A percentile compares a stretch with the other conserved stretches of the same genome.
These are phyloP conservation scores for Acanthaster planci DNA, from an alignment of 35 echinoderm and acorn worm genomes.

Conservation along the genomic window DNA sequence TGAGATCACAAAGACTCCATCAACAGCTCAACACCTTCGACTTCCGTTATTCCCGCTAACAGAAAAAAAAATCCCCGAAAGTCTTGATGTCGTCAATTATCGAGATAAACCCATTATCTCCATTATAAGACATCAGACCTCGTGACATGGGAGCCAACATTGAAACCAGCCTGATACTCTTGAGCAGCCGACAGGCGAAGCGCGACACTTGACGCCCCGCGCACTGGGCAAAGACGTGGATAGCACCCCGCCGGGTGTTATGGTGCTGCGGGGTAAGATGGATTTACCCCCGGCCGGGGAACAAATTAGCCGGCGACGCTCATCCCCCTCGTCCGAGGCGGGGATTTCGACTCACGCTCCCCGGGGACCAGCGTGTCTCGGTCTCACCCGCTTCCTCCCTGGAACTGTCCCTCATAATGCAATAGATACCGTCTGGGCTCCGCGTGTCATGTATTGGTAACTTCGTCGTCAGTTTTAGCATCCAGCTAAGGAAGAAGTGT, in stretches of 20 bases:
- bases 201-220: no score
- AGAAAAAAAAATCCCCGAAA: background rate
- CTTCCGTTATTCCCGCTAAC: background rate
- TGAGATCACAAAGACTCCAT: no score
- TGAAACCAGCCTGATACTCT: no score
- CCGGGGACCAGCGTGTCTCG: background rate
- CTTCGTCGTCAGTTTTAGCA: no score
- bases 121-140: no score
- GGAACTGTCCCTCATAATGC: background rate
- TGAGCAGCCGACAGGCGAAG: no score
- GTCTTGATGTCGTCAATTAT: constrained; percentile 15
- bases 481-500: no score
- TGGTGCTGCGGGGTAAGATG: background rate
- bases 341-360: background rate
- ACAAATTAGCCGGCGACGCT: constrained; percentile 1
- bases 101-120: constrained; percentile 13
- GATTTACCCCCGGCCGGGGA: background rate
- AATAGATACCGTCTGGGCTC: background rate
- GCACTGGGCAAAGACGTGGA: background rate
- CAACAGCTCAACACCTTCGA: no score
- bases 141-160: no score
- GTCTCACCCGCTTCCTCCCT: background rate
- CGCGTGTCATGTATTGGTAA: no score
- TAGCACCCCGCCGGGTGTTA: constrained; percentile 17
- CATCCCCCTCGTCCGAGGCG: no score